Base-by-base conservation (phyloP, 1,140 invertebrate species). In the Drosophila rhopaloa region DNA sequence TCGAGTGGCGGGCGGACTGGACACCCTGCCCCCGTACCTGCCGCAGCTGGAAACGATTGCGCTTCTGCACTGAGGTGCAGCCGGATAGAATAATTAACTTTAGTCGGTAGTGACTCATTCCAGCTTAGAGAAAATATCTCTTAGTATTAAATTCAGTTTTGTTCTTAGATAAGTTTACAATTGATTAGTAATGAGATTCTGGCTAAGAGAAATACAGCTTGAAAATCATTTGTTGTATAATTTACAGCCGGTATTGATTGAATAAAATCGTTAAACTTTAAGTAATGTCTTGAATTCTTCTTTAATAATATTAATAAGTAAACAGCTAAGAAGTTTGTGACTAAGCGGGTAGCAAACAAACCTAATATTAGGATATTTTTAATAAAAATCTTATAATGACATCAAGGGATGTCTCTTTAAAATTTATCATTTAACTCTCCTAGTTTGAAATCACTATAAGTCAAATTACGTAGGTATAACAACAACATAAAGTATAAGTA, bases 11-110 rank as follows among this genome's bases (percentile, higher is more conserved):
- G 81, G 81, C 32, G 47, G 70, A 9, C n/a, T 79, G 13, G 82
- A 88, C 19, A 73, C 82, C 35, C 68, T 92, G 74, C 91, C 92
- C 53, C 77, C 89, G 32, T 92, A 91, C 76, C 72, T 92, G 62
- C 92, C 92, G 35, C 79, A 91, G 68, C 76, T 92, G 27, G 92
- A 92, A 63, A 76, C 79, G 40, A 38, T 54, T 32, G 35, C 58
- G 16, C 40, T 38, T 13, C 35, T 73, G 55, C 50, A 35, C 46
- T 73, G 32, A 48, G n/a, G 9, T 29, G 40, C 48, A 71, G 14
- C n/a, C 54, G 47, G 32, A 54, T 51, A 55, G 48, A 41, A 66
- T 62, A 59, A 59, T 76, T 67, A 76, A 54, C 27, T 73, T 73
- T 73, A 60, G 40, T 47, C 47, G 60, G 46, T 51, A 37, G 35